phyloP scores from a whole-genome alignment of 1,140 invertebrate genomes.

The Eulimnadia texana region DNA sequence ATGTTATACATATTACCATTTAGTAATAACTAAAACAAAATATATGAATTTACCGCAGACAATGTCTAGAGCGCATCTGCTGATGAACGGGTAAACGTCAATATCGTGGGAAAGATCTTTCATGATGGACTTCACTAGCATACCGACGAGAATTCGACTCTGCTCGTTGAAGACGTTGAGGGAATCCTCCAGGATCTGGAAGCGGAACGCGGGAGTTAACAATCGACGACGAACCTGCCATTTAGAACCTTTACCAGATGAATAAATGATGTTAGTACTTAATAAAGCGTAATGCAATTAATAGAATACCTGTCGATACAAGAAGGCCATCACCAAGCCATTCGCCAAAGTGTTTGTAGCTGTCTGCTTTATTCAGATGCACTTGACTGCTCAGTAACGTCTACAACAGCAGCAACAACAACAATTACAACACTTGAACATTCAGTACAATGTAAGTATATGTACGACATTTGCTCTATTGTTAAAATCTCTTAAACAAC shows the following conservation, averaged over 20 bases:
- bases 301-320: slow-evolving; percentile 23
- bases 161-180: slow-evolving; percentile 51
- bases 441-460: neutral
- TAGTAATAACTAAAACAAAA: neutral
- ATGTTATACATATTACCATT: too few species aligned
- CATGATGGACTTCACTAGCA: slow-evolving; percentile 37
- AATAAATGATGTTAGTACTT: slow-evolving; percentile 19
- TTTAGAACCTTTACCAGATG: slow-evolving; percentile 31
- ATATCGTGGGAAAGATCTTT: slow-evolving; percentile 28
- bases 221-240: slow-evolving; percentile 40
- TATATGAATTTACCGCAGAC: slow-evolving; percentile 39
- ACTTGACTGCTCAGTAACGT: neutral
- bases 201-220: slow-evolving; percentile 48
- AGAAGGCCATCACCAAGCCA: slow-evolving; percentile 37
- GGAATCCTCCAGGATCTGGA: slow-evolving; percentile 45
- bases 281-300: neutral
- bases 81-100: slow-evolving; percentile 36
- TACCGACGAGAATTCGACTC: slow-evolving; percentile 43
- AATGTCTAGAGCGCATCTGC: slow-evolving; percentile 46
- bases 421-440: neutral
- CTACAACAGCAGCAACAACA: neutral
- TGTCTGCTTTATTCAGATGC: slow-evolving; percentile 30
- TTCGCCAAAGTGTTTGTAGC: slow-evolving; percentile 35
- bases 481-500: slow-evolving; percentile 23
- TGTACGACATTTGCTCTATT: neutral